Evolutionary conservation across 2,888 invertebrate genomes (phyloP).

Genomic region (Corythucha ciliata): DNA sequence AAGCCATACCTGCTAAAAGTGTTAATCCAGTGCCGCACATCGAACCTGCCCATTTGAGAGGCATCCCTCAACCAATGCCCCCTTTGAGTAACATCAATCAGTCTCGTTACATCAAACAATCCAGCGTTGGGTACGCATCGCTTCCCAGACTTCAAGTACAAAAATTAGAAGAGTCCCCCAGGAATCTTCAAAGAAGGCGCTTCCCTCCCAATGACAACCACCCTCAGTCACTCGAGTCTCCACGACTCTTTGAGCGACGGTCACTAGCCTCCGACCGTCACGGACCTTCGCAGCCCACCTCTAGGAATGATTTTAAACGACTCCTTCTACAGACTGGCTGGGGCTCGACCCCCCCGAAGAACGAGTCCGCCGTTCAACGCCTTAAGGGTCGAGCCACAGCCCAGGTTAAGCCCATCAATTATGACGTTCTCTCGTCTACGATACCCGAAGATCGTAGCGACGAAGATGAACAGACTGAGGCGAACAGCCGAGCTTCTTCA

Average conservation of each 20-base stretch:
- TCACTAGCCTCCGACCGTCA: constrained; percentile 29
- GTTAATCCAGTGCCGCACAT: constrained; percentile 5
- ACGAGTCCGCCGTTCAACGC: constrained; percentile 64
- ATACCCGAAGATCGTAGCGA: constrained; percentile 75
- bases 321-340: constrained; percentile 63
- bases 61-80: constrained; percentile 27
- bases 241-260: constrained; percentile 25
- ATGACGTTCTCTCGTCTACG: constrained; percentile 74
- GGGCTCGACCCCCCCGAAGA: constrained; percentile 53
- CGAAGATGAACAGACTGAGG: constrained; percentile 51
- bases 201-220: constrained; percentile 20
- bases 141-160: constrained; percentile 30
- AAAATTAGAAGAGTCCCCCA: constrained; percentile 28
- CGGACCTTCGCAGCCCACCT: constrained; percentile 53
- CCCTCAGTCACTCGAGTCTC: constrained; percentile 18
- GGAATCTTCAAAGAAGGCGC: constrained; percentile 24
- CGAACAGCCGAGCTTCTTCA: constrained; percentile 14
- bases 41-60: constrained; percentile 11
- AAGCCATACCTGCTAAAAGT: constrained; percentile 30
- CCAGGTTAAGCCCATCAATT: constrained; percentile 38
- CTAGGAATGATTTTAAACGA: constrained; percentile 74
- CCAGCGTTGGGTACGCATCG: constrained; percentile 24
- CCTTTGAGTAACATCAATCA: constrained; percentile 26
- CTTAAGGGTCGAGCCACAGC: constrained; percentile 29
- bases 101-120: constrained; percentile 21